These are phyloP conservation scores for Cataglyphis albicans DNA, from an alignment of 2,888 invertebrate genomes.

Conservation along the genomic window DNA sequence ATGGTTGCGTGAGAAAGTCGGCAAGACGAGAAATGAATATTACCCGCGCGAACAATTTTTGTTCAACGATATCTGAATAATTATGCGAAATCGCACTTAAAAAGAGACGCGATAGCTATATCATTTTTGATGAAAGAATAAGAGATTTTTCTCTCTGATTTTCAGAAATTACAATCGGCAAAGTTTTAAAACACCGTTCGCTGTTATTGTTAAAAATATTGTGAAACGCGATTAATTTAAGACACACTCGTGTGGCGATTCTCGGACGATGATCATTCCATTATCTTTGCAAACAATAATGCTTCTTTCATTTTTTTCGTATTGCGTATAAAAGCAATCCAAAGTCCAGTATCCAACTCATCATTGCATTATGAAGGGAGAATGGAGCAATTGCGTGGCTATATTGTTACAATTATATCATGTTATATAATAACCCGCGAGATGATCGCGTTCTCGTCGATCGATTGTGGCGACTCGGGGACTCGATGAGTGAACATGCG, in stretches of 20 bases:
- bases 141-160: background rate
- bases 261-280: background rate
- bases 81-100: background rate
- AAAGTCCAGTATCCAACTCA: background rate
- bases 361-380: background rate
- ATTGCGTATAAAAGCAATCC: background rate
- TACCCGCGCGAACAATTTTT: background rate
- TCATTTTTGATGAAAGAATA: background rate
- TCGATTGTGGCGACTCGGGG: background rate
- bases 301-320: background rate
- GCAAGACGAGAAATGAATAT: background rate
- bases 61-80: background rate
- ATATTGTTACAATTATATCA: constrained; percentile 8
- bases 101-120: background rate
- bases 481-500: constrained; percentile 30
- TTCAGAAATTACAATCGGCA: background rate
- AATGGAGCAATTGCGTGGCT: background rate
- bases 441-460: background rate
- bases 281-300: constrained; percentile 1
- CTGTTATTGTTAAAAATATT: background rate
- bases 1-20: background rate
- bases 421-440: background rate
- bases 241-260: background rate
- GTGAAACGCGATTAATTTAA: background rate
- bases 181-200: background rate